Conservation (phyloP, 2,797 vertebrate genomes). For the Alectoris magna region DNA sequence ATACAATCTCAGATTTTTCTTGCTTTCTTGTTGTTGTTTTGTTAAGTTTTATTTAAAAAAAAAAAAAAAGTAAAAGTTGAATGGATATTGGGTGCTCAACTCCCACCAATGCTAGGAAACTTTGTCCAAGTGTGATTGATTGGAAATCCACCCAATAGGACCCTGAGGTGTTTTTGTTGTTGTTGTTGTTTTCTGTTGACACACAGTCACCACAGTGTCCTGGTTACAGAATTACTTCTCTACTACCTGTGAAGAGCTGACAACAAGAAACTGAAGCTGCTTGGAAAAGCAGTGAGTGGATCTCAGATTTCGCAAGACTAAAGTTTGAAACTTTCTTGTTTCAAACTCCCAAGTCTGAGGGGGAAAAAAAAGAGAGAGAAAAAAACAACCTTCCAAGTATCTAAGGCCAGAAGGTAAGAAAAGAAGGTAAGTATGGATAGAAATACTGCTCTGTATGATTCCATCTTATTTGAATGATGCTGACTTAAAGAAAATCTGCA, state of each 20-base stretch:
- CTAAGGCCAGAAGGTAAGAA: not conserved
- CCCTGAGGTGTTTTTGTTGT: not conserved
- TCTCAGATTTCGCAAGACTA: not conserved
- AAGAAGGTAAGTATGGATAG: not conserved
- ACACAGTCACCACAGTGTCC: not conserved
- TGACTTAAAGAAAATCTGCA: not conserved
- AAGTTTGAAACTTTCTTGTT: not conserved
- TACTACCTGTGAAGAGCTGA: not conserved
- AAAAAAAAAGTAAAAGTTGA: no score
- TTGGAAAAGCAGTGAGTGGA: not conserved
- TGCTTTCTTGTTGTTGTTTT: not conserved
- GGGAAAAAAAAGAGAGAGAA: not conserved
- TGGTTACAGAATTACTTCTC: not conserved
- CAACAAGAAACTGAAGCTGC: not conserved
- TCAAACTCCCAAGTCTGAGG: not conserved
- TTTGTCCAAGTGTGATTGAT: rapidly evolving
- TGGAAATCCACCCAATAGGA: not conserved
- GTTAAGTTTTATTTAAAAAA: not conserved
- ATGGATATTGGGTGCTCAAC: not conserved
- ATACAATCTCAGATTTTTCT: not conserved
- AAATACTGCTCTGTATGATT: not conserved
- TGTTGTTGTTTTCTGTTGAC: not conserved
- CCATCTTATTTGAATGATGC: not conserved
- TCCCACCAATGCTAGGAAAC: not conserved
- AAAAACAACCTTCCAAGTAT: rapidly evolving